Base-by-base conservation (phyloP, 2,113 vertebrate genomes). In the Myiozetetes cayanensis region DNA sequence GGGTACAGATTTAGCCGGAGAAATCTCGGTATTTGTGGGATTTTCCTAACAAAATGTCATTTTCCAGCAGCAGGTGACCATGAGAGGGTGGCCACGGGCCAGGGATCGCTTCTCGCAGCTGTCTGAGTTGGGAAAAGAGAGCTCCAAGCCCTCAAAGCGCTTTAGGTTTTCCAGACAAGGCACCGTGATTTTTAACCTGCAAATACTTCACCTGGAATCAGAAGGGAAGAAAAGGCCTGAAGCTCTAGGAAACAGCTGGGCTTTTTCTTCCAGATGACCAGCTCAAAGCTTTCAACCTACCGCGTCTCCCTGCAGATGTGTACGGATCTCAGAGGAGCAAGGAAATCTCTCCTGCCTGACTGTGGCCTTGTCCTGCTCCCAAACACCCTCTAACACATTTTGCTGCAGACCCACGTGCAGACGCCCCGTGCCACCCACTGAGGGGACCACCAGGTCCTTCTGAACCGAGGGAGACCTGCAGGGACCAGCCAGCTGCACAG, bases 361-460 rank as follows among this genome's bases (percentile, higher is more conserved):
- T 20, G 4, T 6, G 3, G 25, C 35, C 35, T n/a, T 10, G 5
- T 6, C 35, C 39, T 10, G 14, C 37, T 46, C 68, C 63, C 52
- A 25, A 20, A 23, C 31, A 5, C 7, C 13, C n/a, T 16, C 75
- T 0, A 0, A 44, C 1, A 2, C 31, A 1, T 25, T 37, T 20
- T 12, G 44, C 61, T 39, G 31, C 35, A 47, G 71, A 56, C 41
- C 52, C 19, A 2, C 2, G 2, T 11, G 49, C 84, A 31, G n/a
- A 27, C 1, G 46, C 4, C 35, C 33, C 0, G 2, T 28, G 27
- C 23, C 58, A 59, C 30, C 35, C 6, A 2, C 6, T 0, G 4
- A 70, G 22, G 8, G 23, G 61, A 68, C 33, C 77, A 52, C 33
- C 44, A 15, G 12, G 14, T 56, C 88, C 43, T 56, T 35, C 49